Percentiles rank a stretch among this genome's conserved stretches.
Evolutionary conservation across 1,140 invertebrate species (phyloP).

Genomic region (Parasteatoda tepidariorum): DNA sequence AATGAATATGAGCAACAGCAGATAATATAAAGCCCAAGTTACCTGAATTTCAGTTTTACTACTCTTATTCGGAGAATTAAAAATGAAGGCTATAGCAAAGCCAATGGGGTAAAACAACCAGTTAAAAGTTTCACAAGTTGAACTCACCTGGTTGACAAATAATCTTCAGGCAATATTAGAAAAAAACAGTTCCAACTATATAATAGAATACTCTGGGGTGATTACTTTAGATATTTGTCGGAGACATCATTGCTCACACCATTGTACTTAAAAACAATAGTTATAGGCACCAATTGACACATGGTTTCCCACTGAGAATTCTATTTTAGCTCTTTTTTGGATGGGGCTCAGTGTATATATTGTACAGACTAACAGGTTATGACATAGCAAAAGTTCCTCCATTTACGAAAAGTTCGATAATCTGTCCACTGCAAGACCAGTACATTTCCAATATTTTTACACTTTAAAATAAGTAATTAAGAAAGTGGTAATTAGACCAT

Average conservation of each 20-base stretch:
- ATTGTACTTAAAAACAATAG: slow-evolving; percentile 80
- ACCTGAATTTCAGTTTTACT: slow-evolving; percentile 75
- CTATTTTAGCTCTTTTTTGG: slow-evolving; percentile 87
- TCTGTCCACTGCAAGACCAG: too few species aligned
- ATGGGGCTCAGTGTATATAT: too few species aligned
- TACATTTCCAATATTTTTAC: too few species aligned
- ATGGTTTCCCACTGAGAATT: slow-evolving; percentile 78
- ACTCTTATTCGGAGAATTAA: slow-evolving; percentile 71
- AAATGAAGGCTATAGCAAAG: slow-evolving; percentile 71
- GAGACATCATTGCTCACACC: slow-evolving; percentile 83
- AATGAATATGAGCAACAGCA: slow-evolving; percentile 86
- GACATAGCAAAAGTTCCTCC: too few species aligned
- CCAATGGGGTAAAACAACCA: slow-evolving; percentile 80
- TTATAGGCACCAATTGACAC: slow-evolving; percentile 84
- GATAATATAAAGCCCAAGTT: slow-evolving; percentile 80
- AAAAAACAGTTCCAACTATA: slow-evolving; percentile 89
- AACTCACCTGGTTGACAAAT: slow-evolving; percentile 97
- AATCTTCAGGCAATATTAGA: slow-evolving; percentile 95
- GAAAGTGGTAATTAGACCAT: too few species aligned
- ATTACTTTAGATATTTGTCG: slow-evolving; percentile 79
- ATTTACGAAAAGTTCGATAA: too few species aligned
- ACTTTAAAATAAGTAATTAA: too few species aligned
- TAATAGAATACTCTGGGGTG: slow-evolving; percentile 88
- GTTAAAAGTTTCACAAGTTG: slow-evolving; percentile 86
- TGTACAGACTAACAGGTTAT: too few species aligned